phyloP scores from a whole-genome alignment of 2,113 vertebrate species.

The Porphyrio hochstetteri region DNA sequence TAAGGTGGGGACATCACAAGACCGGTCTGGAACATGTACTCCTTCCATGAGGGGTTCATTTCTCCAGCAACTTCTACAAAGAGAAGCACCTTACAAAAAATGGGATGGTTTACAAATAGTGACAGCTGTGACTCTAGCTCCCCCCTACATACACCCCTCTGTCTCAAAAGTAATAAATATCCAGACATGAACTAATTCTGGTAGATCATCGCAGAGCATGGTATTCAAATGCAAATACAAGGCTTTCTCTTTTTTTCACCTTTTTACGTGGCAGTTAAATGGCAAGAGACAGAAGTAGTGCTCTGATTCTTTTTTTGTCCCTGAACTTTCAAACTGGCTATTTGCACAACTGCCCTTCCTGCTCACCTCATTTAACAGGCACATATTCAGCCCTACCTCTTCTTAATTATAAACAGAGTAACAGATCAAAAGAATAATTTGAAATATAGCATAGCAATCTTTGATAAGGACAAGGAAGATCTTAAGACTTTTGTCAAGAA shows the following conservation, averaged over 20 bases:
- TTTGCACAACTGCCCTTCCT: not conserved
- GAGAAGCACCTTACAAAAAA: not conserved
- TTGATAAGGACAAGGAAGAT: not conserved
- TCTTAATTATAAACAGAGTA: not conserved
- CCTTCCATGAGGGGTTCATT: not conserved
- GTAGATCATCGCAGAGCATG: not conserved
- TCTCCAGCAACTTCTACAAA: not conserved
- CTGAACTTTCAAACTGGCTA: not conserved
- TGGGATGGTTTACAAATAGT: not conserved
- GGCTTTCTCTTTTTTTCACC: not conserved
- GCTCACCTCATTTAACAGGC: not conserved
- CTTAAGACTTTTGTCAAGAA: not conserved
- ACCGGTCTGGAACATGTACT: accelerated
- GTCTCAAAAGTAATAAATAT: not conserved
- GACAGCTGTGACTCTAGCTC: not conserved
- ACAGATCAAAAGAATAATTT: not conserved
- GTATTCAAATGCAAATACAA: not conserved
- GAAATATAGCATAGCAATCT: not conserved
- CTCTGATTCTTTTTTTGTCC: not conserved
- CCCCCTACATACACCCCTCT: not conserved
- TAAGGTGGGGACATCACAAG: not conserved
- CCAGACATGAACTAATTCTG: not conserved
- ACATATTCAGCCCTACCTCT: not conserved
- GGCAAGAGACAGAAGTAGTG: not conserved
- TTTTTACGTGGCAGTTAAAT: not conserved